Evolutionary conservation across 2,113 vertebrate genomes (phyloP), one percentile per base, ranked within the genome.

Genomic region (Onychostoma macrolepis): DNA sequence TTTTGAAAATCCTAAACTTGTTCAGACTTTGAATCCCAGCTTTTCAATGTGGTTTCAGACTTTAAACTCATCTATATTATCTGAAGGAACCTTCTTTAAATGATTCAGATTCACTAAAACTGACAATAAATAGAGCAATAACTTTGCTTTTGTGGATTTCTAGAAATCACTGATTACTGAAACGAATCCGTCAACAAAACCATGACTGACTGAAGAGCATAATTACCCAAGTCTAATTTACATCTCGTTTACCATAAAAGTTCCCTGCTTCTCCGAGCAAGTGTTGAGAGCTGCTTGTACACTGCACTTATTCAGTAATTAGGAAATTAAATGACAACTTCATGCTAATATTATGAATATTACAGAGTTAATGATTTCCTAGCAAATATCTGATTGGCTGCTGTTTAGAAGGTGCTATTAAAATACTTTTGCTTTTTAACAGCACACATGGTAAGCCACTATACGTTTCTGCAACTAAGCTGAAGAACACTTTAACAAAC

Each of bases 191-290:
- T n/a, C 21, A n/a, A 61, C 56, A 61, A 61, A 85, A 78, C 74
- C 56, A 65, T 43, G 43, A 6, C 24, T 85, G 26, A 43, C 43
- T 78, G 6, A 78, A 15, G 6, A 12, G 8, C 58, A 78, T 67
- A 48, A 85, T 78, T 77, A 77, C 24, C n/a, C 43, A 28, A 85
- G 58, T 84, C 36, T 24, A 36, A 56, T 84, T 84, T 48, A 77
- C 56, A 85, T 65, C 24, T 67, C 30, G 6, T 61, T 26, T 41
- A 48, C 30, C n/a, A 76, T 45, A 61, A 15, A 7, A 75, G 38
- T 75, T 24, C 43, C 38, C 28, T 4, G 69, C 13, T 75, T 45
- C 72, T 76, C 30, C 65, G 30, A 33, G 65, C 24, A 84, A 48
- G 4, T 26, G 48, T 28, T 74, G 30, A 24, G 13, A 7, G 28